Evolutionary conservation across 2,888 invertebrate genomes (phyloP).

Genomic region (Lagria hirta): DNA sequence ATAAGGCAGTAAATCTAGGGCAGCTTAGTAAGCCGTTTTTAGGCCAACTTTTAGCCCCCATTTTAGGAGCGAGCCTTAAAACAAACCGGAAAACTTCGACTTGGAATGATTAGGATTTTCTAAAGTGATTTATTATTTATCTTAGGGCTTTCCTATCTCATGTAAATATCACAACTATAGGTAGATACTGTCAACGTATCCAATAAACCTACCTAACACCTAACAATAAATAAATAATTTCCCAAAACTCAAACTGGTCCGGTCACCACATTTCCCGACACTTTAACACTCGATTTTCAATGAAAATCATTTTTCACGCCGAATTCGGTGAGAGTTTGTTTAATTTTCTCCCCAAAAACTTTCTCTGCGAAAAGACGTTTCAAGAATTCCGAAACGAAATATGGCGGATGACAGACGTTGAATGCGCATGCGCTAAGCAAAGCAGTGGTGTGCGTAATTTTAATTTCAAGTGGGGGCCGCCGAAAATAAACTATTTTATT

Average conservation of each 20-base stretch:
- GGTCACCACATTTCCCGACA: slow-evolving; percentile 18
- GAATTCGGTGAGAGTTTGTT: slow-evolving; percentile 4
- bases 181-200: slow-evolving; percentile 18
- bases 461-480: background rate
- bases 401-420: slow-evolving; percentile 18
- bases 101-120: too few relatives aligned
- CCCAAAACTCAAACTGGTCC: too few relatives aligned
- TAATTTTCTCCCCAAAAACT: slow-evolving; percentile 21
- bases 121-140: too few relatives aligned
- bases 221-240: slow-evolving; percentile 20
- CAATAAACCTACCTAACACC: slow-evolving; percentile 21
- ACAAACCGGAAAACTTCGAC: too few relatives aligned
- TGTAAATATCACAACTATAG: slow-evolving; percentile 15
- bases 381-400: slow-evolving; percentile 14
- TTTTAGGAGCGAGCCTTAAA: too few relatives aligned
- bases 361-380: slow-evolving; percentile 21
- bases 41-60: too few relatives aligned
- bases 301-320: slow-evolving; percentile 12
- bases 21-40: too few relatives aligned
- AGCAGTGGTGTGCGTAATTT: slow-evolving; percentile 14
- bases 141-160: too few relatives aligned
- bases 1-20: too few relatives aligned
- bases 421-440: slow-evolving; percentile 9
- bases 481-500: too few relatives aligned
- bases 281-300: slow-evolving; percentile 9